Percentiles rank a stretch among this genome's conserved stretches.
Evolutionary conservation across 2,113 vertebrate genomes (phyloP).

Genomic region (Pangasianodon gigas): DNA sequence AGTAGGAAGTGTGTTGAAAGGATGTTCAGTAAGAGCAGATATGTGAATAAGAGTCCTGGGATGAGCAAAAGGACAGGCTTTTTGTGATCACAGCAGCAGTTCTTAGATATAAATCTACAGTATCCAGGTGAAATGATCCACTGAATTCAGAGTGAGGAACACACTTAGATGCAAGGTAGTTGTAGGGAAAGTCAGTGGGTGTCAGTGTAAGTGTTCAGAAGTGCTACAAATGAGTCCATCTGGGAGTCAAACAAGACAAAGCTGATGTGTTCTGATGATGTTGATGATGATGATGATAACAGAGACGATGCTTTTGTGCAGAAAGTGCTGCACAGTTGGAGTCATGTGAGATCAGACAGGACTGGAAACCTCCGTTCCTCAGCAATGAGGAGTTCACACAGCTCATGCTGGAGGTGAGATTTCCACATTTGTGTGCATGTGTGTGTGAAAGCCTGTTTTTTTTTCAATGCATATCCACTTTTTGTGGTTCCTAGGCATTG

Average conservation of each 20-base stretch:
- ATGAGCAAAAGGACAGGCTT: no score
- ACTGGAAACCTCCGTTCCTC: slow-evolving; percentile 98
- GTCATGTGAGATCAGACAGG: slow-evolving; percentile 94
- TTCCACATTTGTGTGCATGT: neutral
- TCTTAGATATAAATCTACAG: no score
- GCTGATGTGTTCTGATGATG: no score
- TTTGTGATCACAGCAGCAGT: no score
- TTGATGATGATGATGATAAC: neutral
- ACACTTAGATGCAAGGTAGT: no score
- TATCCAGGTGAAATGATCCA: no score
- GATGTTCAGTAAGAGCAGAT: no score
- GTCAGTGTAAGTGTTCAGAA: neutral
- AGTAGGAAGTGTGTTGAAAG: no score
- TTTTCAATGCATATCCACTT: neutral
- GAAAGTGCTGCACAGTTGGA: slow-evolving; percentile 95
- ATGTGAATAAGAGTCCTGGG: no score
- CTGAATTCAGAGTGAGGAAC: no score
- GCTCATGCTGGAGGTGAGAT: slow-evolving; percentile 95
- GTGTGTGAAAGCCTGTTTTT: neutral
- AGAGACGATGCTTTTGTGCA: slow-evolving; percentile 55
- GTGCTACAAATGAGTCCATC: neutral
- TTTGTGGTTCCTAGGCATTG: slow-evolving; percentile 79
- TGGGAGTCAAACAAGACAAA: neutral
- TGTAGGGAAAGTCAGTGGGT: neutral
- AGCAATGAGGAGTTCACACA: slow-evolving; percentile 98